phyloP scores from a whole-genome alignment of 1,140 invertebrate genomes.

The Papilio aristodemus region DNA sequence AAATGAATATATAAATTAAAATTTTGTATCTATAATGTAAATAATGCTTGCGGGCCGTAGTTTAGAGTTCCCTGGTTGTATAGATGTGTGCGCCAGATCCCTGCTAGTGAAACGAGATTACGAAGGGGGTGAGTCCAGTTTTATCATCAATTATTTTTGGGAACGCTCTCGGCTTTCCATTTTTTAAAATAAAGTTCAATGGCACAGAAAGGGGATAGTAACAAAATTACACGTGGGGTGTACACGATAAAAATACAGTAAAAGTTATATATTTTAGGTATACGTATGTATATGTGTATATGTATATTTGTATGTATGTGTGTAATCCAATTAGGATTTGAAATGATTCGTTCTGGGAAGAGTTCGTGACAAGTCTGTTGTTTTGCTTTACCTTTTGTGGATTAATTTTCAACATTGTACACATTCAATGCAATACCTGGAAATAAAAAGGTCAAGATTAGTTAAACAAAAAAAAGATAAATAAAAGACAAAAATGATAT shows the following conservation, averaged over 20 bases:
- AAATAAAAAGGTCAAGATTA: slow-evolving; percentile 42
- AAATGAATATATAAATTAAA: no score
- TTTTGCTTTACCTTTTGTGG: slow-evolving; percentile 46
- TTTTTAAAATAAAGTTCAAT: slow-evolving; percentile 73
- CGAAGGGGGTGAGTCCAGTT: slow-evolving; percentile 63
- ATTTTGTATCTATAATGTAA: neutral
- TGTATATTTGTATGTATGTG: slow-evolving; percentile 28
- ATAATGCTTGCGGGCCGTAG: neutral
- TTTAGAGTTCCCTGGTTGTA: neutral
- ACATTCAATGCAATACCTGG: slow-evolving; percentile 44
- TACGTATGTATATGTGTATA: slow-evolving; percentile 36
- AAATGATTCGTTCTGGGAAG: slow-evolving; percentile 50
- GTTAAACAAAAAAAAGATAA: neutral
- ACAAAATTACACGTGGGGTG: slow-evolving; percentile 64
- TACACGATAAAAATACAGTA: slow-evolving; percentile 30
- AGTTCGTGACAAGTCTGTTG: slow-evolving; percentile 57
- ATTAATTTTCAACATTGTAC: slow-evolving; percentile 39
- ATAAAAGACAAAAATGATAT: no score
- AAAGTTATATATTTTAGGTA: neutral
- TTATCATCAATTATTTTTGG: slow-evolving; percentile 72
- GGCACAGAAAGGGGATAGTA: slow-evolving; percentile 53
- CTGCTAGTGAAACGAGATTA: slow-evolving; percentile 50
- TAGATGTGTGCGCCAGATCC: slow-evolving; percentile 26
- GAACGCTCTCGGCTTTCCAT: slow-evolving; percentile 68
- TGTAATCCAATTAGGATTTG: slow-evolving; percentile 45